A percentile compares a stretch with the other conserved stretches of the same genome.
Evolutionary conservation across 1,140 invertebrate genomes (phyloP).

Genomic region (Paraescarpia echinospica): DNA sequence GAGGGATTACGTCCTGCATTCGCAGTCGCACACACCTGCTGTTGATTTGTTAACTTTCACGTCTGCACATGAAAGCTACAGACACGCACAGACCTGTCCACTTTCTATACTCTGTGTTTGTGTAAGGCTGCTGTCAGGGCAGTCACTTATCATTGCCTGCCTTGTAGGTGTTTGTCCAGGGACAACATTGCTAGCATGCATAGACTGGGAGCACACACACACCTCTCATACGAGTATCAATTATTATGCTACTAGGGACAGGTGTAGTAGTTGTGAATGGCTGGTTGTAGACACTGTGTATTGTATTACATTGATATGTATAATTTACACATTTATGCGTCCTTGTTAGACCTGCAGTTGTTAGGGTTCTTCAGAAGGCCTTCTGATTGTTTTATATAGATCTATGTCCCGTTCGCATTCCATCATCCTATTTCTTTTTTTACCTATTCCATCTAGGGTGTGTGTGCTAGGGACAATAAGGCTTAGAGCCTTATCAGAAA

Average conservation of each 20-base stretch:
- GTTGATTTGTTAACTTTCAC: neutral
- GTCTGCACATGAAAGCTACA: neutral
- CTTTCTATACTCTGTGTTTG: neutral
- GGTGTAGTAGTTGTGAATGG: neutral
- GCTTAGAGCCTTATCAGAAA: too few relatives aligned
- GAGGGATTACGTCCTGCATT: neutral
- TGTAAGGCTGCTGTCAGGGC: neutral
- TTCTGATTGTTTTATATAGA: too few relatives aligned
- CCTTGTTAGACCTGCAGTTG: too few relatives aligned
- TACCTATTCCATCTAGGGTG: too few relatives aligned
- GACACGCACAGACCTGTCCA: neutral
- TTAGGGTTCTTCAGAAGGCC: too few relatives aligned
- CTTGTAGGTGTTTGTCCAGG: neutral
- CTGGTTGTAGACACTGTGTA: neutral
- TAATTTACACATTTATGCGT: too few relatives aligned
- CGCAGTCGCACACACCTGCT: neutral
- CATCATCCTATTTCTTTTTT: too few relatives aligned
- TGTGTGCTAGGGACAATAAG: too few relatives aligned
- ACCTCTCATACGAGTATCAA: neutral
- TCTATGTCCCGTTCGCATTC: too few relatives aligned
- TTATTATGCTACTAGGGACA: neutral
- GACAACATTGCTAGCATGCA: neutral
- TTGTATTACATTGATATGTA: too few relatives aligned
- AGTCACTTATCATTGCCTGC: neutral
- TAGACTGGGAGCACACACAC: neutral